Conservation (phyloP, 1,140 invertebrate genomes). For the Drosophila leontia region DNA sequence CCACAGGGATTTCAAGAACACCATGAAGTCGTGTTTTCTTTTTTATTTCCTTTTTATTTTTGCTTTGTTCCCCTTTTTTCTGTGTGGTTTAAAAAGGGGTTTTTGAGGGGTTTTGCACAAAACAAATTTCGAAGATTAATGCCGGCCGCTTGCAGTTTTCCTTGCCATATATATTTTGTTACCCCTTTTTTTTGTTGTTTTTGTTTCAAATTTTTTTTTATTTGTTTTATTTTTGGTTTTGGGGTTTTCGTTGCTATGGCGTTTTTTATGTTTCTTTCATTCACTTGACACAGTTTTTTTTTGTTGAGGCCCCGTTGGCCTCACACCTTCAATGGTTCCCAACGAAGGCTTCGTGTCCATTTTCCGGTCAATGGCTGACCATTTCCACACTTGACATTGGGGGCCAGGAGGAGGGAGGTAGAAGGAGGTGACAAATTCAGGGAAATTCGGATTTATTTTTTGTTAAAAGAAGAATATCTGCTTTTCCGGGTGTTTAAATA, state of each 20-base stretch:
- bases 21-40: slow-evolving; percentile 13
- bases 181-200: slow-evolving; percentile 3
- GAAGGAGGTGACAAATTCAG: background rate
- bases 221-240: background rate
- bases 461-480: background rate
- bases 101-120: slow-evolving; percentile 38
- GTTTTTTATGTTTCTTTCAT: slow-evolving; percentile 37
- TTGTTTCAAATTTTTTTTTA: background rate
- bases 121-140: slow-evolving; percentile 81
- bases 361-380: slow-evolving; percentile 52
- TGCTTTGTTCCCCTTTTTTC: slow-evolving; percentile 6
- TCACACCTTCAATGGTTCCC: slow-evolving; percentile 28
- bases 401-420: background rate
- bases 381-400: slow-evolving; percentile 70
- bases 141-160: slow-evolving; percentile 36
- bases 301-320: slow-evolving; percentile 9
- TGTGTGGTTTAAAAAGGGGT: slow-evolving; percentile 19
- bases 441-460: slow-evolving; percentile 14
- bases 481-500: slow-evolving; percentile 40
- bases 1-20: slow-evolving; percentile 18
- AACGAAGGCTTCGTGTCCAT: slow-evolving; percentile 13
- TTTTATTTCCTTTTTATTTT: background rate
- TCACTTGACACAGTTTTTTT: slow-evolving; percentile 66
- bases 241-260: slow-evolving; percentile 7
- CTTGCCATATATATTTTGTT: slow-evolving; percentile 11